Evolutionary conservation across 92 coral and sea anemone species (phyloP).

Genomic region (Epizoanthus fatuus): DNA sequence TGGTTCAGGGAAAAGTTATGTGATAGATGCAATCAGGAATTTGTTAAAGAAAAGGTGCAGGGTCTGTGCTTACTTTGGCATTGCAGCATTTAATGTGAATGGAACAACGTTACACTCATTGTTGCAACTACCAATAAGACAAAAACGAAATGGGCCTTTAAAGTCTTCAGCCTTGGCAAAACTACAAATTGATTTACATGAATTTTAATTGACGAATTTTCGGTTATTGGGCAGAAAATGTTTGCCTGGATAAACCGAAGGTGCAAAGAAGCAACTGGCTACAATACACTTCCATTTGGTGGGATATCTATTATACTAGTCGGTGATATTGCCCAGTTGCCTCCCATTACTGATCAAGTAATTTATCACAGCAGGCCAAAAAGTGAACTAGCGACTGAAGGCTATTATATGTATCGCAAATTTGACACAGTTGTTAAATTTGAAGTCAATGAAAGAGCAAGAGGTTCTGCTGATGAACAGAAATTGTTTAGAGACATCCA

Average conservation of each 20-base stretch:
- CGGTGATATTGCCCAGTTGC: conserved; percentile 73
- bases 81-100: conserved; percentile 53
- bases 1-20: conserved; percentile 72
- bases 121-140: conserved; percentile 59
- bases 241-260: conserved; percentile 68
- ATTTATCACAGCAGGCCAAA: conserved; percentile 58
- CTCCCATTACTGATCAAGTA: conserved; percentile 63
- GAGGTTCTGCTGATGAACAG: conserved; percentile 40
- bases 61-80: conserved; percentile 37
- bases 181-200: conserved; percentile 52
- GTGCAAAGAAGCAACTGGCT: conserved; percentile 69
- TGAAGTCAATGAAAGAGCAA: conserved; percentile 54
- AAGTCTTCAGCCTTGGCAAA: conserved; percentile 36
- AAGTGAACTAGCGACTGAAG: conserved; percentile 52
- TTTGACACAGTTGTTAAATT: conserved; percentile 60
- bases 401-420: conserved; percentile 60
- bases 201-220: conserved; percentile 69
- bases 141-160: conserved; percentile 42
- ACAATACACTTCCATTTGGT: conserved; percentile 56
- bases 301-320: conserved; percentile 67
- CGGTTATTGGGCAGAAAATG: conserved; percentile 64
- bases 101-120: conserved; percentile 68
- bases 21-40: conserved; percentile 50
- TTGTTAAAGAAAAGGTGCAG: too few relatives aligned
- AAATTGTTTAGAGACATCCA: conserved; percentile 52